phyloP scores from a whole-genome alignment of 2,113 vertebrate genomes.

The Smithornis capensis region DNA sequence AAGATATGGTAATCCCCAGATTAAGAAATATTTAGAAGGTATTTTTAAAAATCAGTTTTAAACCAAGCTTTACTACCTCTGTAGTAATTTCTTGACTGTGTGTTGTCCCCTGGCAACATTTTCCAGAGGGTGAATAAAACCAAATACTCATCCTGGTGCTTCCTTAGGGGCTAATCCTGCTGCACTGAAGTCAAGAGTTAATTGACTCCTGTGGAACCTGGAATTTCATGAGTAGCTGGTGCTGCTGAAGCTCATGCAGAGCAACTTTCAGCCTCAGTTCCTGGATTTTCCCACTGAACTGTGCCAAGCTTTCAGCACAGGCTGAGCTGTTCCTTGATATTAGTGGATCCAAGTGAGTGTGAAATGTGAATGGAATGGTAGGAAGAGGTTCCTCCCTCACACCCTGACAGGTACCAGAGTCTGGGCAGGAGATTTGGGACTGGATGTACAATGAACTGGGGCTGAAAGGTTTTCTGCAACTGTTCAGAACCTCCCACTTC shows the following conservation, averaged over 20 bases:
- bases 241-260: background rate
- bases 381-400: background rate
- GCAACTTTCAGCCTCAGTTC: background rate
- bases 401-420: background rate
- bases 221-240: background rate
- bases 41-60: background rate
- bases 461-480: background rate
- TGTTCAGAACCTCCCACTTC: background rate
- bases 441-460: background rate
- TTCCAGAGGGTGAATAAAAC: background rate
- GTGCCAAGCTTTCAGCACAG: background rate
- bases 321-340: background rate
- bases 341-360: background rate
- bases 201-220: background rate
- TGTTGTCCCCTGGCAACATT: background rate
- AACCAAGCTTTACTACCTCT: background rate
- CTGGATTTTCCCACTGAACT: background rate
- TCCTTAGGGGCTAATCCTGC: background rate
- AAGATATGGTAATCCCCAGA: background rate
- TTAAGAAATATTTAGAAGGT: background rate
- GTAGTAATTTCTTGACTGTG: background rate
- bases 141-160: background rate
- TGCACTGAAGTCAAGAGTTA: background rate
- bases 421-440: background rate
- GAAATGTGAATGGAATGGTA: accelerated